phyloP scores from a whole-genome alignment of 2,113 vertebrate species.

The Tautogolabrus adspersus region DNA sequence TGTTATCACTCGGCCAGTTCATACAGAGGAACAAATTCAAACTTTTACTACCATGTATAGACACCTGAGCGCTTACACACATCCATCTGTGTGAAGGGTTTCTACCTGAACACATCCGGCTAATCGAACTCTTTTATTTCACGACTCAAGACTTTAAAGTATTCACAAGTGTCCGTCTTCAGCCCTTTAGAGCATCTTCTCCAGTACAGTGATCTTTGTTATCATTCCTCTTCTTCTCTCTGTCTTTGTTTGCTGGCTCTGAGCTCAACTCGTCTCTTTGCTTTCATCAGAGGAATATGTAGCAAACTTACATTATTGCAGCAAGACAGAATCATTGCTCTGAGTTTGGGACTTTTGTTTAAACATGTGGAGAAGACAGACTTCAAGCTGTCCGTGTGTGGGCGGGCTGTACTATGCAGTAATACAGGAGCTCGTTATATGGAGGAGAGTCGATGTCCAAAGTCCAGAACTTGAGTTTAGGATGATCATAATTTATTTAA shows the following conservation, averaged over 20 bases:
- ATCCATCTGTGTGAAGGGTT: neutral
- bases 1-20: conserved; percentile 18
- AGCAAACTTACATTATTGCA: conserved; percentile 3
- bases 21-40: conserved; percentile 3
- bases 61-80: conserved; percentile 2
- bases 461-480: neutral
- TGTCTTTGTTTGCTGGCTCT: conserved; percentile 1
- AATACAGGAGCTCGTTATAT: neutral
- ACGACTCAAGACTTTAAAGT: neutral
- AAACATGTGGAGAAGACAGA: neutral
- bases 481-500: neutral
- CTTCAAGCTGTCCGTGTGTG: neutral
- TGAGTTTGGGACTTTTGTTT: conserved; percentile 5
- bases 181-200: neutral
- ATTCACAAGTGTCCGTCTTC: neutral
- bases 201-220: neutral
- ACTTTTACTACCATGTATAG: conserved; percentile 13
- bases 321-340: neutral
- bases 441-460: conserved; percentile 6
- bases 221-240: conserved; percentile 40
- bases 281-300: conserved; percentile 5
- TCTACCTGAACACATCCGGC: neutral
- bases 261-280: neutral
- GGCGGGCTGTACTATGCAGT: conserved; percentile 14
- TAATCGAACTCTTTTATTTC: neutral